A percentile compares a stretch with the other conserved stretches of the same genome.
Evolutionary conservation across 1,140 invertebrate genomes (phyloP).

Genomic region (Laodelphax striatellus): DNA sequence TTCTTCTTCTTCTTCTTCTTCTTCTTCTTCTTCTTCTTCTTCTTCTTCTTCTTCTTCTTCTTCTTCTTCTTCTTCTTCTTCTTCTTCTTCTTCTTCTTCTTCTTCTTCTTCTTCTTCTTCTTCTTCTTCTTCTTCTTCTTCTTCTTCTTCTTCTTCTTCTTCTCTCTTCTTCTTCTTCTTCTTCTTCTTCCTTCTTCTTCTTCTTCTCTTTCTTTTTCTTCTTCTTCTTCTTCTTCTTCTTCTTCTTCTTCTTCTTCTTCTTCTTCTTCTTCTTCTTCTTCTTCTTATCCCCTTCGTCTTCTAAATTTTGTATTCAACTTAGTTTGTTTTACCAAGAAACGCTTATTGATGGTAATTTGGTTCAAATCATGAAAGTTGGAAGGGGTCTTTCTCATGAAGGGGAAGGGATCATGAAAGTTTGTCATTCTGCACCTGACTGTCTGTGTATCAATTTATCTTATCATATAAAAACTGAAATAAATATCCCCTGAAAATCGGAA

Average conservation of each 20-base stretch:
- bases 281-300: not conserved
- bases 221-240: not conserved
- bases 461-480: no score
- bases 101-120: not conserved
- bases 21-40: not conserved
- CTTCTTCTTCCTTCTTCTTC: not conserved
- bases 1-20: not conserved
- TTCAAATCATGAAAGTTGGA: no score
- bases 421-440: no score
- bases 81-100: not conserved
- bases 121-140: no score
- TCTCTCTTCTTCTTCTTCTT: not conserved
- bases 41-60: not conserved
- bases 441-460: no score
- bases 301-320: no score
- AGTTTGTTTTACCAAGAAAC: no score
- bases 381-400: no score
- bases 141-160: not conserved
- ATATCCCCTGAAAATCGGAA: no score
- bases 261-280: not conserved
- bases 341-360: no score
- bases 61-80: not conserved
- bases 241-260: not conserved
- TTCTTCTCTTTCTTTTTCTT: not conserved
- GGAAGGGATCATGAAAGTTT: no score